Evolutionary conservation across 1,140 invertebrate species (phyloP).

Genomic region (Meloidogyne hapla): DNA sequence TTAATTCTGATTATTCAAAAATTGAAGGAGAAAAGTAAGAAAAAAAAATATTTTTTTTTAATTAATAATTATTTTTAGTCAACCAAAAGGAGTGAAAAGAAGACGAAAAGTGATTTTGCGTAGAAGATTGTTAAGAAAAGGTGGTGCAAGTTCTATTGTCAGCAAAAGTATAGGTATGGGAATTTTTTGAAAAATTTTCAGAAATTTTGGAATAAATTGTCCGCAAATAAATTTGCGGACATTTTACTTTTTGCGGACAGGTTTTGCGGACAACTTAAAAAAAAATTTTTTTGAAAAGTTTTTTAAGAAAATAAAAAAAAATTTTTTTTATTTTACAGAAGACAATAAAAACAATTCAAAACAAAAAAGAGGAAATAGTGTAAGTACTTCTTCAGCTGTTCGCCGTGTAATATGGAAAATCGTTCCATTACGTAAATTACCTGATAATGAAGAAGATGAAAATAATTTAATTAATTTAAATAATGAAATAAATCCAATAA

Average conservation of each 20-base stretch:
- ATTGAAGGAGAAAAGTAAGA: not conserved
- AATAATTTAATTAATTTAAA: not conserved
- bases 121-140: constrained; percentile 12
- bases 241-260: too few relatives aligned
- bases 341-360: not conserved
- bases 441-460: not conserved
- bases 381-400: not conserved
- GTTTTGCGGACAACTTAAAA: too few relatives aligned
- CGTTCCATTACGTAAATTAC: constrained; percentile 16
- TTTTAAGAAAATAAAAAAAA: not conserved
- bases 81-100: constrained; percentile 10
- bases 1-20: not conserved
- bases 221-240: not conserved
- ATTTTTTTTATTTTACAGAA: not conserved
- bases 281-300: not conserved
- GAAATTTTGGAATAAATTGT: not conserved
- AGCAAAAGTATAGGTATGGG: constrained; percentile 1
- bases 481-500: not conserved
- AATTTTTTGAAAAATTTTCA: not conserved
- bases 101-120: constrained; percentile 23
- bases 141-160: not conserved
- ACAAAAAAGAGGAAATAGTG: not conserved
- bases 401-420: constrained; percentile 22
- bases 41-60: not conserved
- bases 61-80: too few relatives aligned